A percentile compares a stretch with the other conserved stretches of the same genome.
Evolutionary conservation across 1,140 invertebrate genomes (phyloP).

Genomic region (Wiebesia pumilae): DNA sequence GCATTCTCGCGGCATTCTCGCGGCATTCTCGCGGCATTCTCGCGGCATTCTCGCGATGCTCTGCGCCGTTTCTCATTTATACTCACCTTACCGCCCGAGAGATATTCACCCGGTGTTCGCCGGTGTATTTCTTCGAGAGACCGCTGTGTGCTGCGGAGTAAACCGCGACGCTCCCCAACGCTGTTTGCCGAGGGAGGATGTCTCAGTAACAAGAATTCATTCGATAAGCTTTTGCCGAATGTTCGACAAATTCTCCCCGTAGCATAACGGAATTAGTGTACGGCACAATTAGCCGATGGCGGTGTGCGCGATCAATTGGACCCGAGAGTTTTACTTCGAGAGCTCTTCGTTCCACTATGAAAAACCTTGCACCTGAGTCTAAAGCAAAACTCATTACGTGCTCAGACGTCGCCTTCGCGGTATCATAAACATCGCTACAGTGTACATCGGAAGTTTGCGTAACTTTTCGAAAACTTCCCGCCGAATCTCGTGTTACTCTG

Average conservation of each 20-base stretch:
- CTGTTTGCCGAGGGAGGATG: no score
- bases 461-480: neutral
- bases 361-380: neutral
- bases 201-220: no score
- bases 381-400: neutral
- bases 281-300: no score
- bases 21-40: no score
- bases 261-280: no score
- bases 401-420: no score
- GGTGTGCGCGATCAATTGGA: no score
- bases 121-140: neutral
- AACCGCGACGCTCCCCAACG: no score
- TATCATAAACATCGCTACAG: neutral
- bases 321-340: neutral
- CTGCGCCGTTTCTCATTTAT: constrained; percentile 8
- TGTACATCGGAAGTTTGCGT: neutral
- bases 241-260: no score
- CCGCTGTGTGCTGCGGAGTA: neutral
- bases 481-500: neutral
- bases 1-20: no score
- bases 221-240: no score
- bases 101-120: neutral
- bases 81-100: neutral
- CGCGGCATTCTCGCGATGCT: neutral
- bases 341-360: neutral